A percentile compares a stretch with the other conserved stretches of the same genome.
These are phyloP conservation scores for Saxicola maurus DNA, from an alignment of 2,797 vertebrate genomes.

Conservation along the genomic window DNA sequence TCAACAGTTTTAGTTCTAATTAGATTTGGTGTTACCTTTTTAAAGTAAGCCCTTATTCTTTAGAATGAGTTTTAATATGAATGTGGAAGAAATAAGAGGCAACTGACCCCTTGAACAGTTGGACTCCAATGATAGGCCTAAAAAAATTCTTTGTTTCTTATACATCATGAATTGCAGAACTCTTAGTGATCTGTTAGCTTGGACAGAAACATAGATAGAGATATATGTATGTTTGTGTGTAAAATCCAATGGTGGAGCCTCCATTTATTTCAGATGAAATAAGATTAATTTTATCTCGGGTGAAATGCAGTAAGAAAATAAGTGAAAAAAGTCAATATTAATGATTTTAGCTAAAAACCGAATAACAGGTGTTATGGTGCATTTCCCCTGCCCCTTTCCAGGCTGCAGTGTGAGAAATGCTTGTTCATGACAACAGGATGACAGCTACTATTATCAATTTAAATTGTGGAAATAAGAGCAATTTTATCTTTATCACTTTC, in stretches of 20 bases:
- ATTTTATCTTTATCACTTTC: not conserved
- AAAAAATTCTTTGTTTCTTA: not conserved
- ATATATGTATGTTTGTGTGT: too few relatives aligned
- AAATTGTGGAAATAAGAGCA: not conserved
- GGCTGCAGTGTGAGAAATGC: not conserved
- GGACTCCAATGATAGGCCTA: not conserved
- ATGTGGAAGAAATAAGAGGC: not conserved
- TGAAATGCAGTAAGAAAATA: not conserved
- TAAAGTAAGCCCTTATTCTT: not conserved
- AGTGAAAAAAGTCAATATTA: not conserved
- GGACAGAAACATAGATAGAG: not conserved
- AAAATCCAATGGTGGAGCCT: not conserved
- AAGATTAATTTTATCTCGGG: not conserved
- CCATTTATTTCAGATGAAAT: not conserved
- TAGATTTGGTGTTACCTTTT: not conserved
- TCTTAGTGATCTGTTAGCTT: not conserved
- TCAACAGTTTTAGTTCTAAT: not conserved
- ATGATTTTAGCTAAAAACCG: not conserved
- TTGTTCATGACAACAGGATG: not conserved
- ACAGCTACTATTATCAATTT: not conserved
- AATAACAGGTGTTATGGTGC: not conserved
- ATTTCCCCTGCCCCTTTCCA: accelerated
- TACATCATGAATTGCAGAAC: not conserved
- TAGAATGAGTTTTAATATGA: not conserved
- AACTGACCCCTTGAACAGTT: not conserved